Base-by-base conservation (phyloP, 2,113 vertebrate species). In the Halcyon senegalensis region DNA sequence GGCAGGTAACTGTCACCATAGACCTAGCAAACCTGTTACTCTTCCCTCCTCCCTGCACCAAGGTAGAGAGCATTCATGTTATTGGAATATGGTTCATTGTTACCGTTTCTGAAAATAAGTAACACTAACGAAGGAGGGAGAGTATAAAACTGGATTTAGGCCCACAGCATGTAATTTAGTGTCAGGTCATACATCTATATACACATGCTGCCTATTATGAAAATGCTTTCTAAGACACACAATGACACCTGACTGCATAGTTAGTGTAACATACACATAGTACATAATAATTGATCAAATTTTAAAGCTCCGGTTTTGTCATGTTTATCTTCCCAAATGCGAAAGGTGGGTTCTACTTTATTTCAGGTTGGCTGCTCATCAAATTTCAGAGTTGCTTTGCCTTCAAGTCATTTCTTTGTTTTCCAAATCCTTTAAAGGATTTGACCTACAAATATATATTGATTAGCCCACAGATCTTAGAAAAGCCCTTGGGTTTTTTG, bases 321-420 rank as follows among this genome's bases (percentile, higher is more conserved):
- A 23, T 41, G 75, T 87, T 93, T 67, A 33, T 95, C 87, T 93
- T 75, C 83, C 77, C 37, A 75, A 78, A 75, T 64, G 64, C 80
- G 37, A 56, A 68, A 95, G 76, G 86, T 92, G 76, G 73, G 84
- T 82, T 81, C 84, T 43, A 74, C 37, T 76, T 94, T 84, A 46
- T 59, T 93, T 56, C 21, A 67, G n/a, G 18, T 37, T 84, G 79
- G 66, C 75, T 93, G 79, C 39, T 77, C 6, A 1, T 78, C 80
- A 90, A 2, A 78, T 68, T 75, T 84, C 56, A 15, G 79, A 81
- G 35, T 10, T 75, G 48, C 74, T 84, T 89, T 89, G 68, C 73
- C 74, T 94, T 75, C 60, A 90, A 94, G 44, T 90, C 3, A 44
- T 74, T 84, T 81, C 46, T 64, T 1, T 31, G 33, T 89, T 90